Conservation (phyloP, 2,888 invertebrate genomes). For the Panopea generosa region DNA sequence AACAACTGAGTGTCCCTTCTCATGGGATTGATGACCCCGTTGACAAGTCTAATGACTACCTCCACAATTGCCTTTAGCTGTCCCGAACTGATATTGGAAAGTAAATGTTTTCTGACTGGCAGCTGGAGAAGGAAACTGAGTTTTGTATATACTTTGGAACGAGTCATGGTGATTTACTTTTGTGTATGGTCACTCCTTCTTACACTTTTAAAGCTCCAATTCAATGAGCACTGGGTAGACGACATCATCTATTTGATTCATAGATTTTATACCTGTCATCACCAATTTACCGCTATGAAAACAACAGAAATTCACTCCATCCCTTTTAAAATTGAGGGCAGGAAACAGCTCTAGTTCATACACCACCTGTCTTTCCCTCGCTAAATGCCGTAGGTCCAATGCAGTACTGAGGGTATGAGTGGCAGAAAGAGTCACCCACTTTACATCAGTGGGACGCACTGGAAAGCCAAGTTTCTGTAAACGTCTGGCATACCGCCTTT, state of each 20-base stretch:
- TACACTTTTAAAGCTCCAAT: conserved; percentile 20
- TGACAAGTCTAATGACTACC: too few relatives aligned
- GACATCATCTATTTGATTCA: conserved; percentile 6
- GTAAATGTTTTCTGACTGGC: too few relatives aligned
- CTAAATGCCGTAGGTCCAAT: conserved; percentile 12
- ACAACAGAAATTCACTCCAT: conserved; percentile 14
- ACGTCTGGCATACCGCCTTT: conserved; percentile 24
- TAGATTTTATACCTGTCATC: conserved; percentile 32
- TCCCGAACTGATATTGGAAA: too few relatives aligned
- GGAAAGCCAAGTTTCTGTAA: conserved; percentile 16
- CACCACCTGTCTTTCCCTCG: background rate
- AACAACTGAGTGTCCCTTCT: too few relatives aligned
- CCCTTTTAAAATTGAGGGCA: conserved; percentile 4
- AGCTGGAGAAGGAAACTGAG: too few relatives aligned
- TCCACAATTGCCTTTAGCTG: too few relatives aligned
- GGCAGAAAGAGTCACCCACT: conserved; percentile 18
- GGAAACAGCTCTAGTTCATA: conserved; percentile 38
- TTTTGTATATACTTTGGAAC: too few relatives aligned
- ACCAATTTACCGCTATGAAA: conserved; percentile 35
- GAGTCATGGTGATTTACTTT: too few relatives aligned
- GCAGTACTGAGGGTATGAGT: conserved; percentile 1
- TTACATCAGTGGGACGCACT: background rate
- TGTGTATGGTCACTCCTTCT: background rate
- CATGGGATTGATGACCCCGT: too few relatives aligned
- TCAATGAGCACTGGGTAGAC: conserved; percentile 21